Base-by-base conservation (phyloP, 1,140 invertebrate genomes). In the Lutraria rhynchaena region DNA sequence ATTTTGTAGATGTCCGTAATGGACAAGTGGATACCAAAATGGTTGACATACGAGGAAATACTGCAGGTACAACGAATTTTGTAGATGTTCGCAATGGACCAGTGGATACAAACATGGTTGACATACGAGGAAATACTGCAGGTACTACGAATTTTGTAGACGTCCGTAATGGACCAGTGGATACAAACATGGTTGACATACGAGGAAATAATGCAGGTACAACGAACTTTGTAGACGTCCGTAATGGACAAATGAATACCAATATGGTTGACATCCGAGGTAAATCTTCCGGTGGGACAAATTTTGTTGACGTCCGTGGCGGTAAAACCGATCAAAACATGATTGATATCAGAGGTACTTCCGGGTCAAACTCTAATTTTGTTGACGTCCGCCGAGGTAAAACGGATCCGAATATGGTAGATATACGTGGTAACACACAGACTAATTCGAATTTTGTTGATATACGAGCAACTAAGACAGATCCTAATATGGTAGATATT, bases 231-330 rank as follows among this genome's bases (percentile, higher is more conserved):
- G 69, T 71, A n/a, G 69, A 71, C 24, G 19, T 71, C 13, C 29
- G 70, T 27, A 13, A 0, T 1, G 53, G 33, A 19, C 13, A 3
- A 17, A 1, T 0, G 29, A 58, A 33, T 44, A 15, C 22, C 22
- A 75, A 75, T 63, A 75, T 75, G 73, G 41, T 75, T 33, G 73
- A 75, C 51, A 57, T 75, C 7, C 61, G 73, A 75, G 44, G 19
- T 13, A 49, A 13, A 33, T 33, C 27, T n/a, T 3, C 11, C 4
- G 24, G 15, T 11, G 29, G 57, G 11, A 5, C 35, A 3, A 49
- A 29, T 13, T 60, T 75, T 53, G 61, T 58, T 63, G 60, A 61
- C 41, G 65, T 60, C 11, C 29, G 44, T 24, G 51, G 53, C 2
- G 51, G 17, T n/a, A 33, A 15, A 7, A 33, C 15, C 35, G 29